Base-by-base conservation (phyloP, 2,797 vertebrate genomes). In the Xiphorhynchus erythropygius region DNA sequence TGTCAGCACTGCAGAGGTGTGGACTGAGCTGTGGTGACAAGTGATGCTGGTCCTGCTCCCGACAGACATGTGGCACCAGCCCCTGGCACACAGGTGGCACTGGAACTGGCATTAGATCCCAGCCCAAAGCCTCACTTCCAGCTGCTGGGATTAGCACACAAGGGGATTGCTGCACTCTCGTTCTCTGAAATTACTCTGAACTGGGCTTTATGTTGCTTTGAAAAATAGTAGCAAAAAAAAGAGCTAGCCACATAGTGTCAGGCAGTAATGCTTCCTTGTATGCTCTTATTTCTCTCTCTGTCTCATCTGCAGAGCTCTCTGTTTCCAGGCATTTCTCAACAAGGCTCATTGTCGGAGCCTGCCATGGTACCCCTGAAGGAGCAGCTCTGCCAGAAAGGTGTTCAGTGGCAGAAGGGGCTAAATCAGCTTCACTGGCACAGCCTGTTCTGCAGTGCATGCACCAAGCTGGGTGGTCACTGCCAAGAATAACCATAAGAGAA, bases 1-100 rank as follows among this genome's bases (percentile, higher is more conserved):
- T 14, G 77, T 39, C n/a, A 70, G 46, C 30, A 44, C 46, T 52
- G 73, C 47, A 56, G n/a, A n/a, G 47, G 33, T 1, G 33, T 5
- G 11, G 9, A 27, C 39, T 64, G 50, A 21, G 35, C 30, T 0
- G 4, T 1, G 4, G 12, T 5, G 22, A 39, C 8, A 4, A 21
- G 37, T 7, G 47, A 32, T 3, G 2, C 1, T 1, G 0, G 42
- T 27, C 3, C 0, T 25, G 8, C 13, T 22, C 63, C 3, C 1
- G 11, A 28, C 39, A 44, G 41, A 44, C 24, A 18, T 9, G 37
- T 19, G 42, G 37, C 8, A 28, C 21, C 3, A 2, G 59, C 15
- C 18, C 16, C 23, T 13, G 19, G 11, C 41, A 60, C 30, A 39
- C n/a, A 24, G 21, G 11, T 3, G 28, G 21, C 6, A 47, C 35